Base-by-base conservation (phyloP, 2,797 vertebrate genomes). In the Dallia pectoralis region DNA sequence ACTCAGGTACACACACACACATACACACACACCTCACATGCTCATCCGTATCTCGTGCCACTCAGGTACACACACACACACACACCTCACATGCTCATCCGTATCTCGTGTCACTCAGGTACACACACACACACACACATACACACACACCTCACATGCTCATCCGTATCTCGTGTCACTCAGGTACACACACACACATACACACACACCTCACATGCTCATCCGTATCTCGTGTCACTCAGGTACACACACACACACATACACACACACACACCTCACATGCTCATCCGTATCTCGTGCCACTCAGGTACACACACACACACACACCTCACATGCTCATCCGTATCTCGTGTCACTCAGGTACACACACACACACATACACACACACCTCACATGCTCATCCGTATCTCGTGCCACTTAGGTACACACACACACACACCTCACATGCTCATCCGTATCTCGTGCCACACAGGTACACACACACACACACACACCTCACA, bases 231-330 rank as follows among this genome's bases (percentile, higher is more conserved):
- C n/a, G n/a, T n/a, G n/a, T n/a, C n/a, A n/a, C n/a, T 36, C 33
- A 36, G 33, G n/a, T n/a, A n/a, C n/a, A n/a, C n/a, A n/a, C n/a
- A n/a, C n/a, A n/a, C n/a, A n/a, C n/a, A n/a, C n/a, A n/a, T n/a
- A n/a, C 33, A 36, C 7, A 7, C 7, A 36, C 33, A 36, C 32
- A 18, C 25, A 27, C 18, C 6, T 16, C 47, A 18, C 2, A 18
- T 18, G 2, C 67, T 25, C 15, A 14, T 4, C 14, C 36, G 11
- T 12, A 11, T 3, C 88, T 19, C 64, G n/a, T 90, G 59, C 73
- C 77, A 67, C 87, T 71, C 90, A 94, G 86, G 96, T 88, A 99
- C 22, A 5, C 63, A 14, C 18, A 4, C 63, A 5, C 15, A 4
- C 63, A 18, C 14, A 0, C 63, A 4, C 29, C 12, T n/a, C 29